Percentiles rank a stretch among this genome's conserved stretches.
These are phyloP conservation scores for Halcyon chelicuti DNA, from an alignment of 2,797 vertebrate genomes.

Conservation along the genomic window DNA sequence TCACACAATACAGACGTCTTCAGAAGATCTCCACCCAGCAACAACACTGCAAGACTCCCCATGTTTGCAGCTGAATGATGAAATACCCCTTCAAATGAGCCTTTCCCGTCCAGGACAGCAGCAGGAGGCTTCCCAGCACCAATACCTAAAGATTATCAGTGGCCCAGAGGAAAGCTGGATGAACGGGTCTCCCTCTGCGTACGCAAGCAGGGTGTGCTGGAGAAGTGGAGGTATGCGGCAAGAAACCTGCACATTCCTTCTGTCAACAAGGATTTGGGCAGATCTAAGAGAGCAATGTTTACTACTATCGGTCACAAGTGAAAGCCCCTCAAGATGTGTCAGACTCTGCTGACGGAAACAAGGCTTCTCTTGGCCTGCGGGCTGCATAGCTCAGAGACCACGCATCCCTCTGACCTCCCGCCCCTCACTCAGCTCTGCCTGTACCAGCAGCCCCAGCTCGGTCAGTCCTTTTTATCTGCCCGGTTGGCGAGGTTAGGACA, in stretches of 20 bases:
- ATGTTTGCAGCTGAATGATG: not conserved
- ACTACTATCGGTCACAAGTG: not conserved
- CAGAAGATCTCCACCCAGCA: not conserved
- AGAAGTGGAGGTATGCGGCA: not conserved
- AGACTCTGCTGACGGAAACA: not conserved
- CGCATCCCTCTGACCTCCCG: not conserved
- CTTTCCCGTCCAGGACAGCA: not conserved
- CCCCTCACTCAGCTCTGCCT: not conserved
- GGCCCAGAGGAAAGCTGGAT: not conserved
- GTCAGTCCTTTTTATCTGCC: not conserved
- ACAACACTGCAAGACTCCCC: not conserved
- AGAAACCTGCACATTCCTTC: constrained; percentile 26
- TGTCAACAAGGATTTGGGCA: constrained; percentile 31
- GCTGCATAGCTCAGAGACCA: not conserved
- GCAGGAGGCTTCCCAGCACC: not conserved
- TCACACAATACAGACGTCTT: not conserved
- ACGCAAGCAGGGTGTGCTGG: not conserved
- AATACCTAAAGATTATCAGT: not conserved
- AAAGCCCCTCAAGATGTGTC: not conserved
- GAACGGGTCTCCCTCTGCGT: not conserved
- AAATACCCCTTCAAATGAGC: not conserved
- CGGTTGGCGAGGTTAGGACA: not conserved
- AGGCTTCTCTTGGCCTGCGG: not conserved
- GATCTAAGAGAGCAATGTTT: not conserved
- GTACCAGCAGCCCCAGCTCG: not conserved